Percentiles rank a stretch among this genome's conserved stretches.
phyloP scores from a whole-genome alignment of 1,140 invertebrate species.

The Bombus vancouverensis region DNA sequence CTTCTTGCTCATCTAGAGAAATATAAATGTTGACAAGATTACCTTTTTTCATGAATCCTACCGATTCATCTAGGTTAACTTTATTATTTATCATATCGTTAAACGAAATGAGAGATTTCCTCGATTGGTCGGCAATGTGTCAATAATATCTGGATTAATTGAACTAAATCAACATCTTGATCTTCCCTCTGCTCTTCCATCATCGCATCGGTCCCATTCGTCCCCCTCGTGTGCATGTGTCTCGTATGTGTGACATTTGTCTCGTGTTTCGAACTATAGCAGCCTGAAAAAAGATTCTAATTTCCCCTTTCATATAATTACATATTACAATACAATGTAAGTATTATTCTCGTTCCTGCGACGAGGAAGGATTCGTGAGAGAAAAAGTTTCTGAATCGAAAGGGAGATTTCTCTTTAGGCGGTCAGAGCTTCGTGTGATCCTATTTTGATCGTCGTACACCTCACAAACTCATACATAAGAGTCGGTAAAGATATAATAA shows the following conservation, averaged over 20 bases:
- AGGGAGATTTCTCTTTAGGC: neutral
- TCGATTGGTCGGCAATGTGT: neutral
- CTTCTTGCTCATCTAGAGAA: neutral
- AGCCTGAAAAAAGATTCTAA: constrained; percentile 21
- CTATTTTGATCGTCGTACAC: constrained; percentile 30
- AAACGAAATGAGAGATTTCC: neutral
- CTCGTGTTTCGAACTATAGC: constrained; percentile 13
- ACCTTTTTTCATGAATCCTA: neutral
- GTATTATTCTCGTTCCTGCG: neutral
- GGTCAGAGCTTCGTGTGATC: constrained; percentile 15
- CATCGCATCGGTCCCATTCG: neutral
- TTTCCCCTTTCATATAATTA: neutral
- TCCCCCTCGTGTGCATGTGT: constrained; percentile 14
- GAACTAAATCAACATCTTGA: neutral
- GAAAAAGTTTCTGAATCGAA: neutral
- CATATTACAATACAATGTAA: neutral
- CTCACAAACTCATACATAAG: constrained; percentile 65
- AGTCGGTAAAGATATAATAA: constrained; percentile 54
- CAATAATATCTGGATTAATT: neutral
- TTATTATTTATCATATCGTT: neutral
- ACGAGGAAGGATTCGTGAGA: too few species aligned
- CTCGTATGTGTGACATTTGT: constrained; percentile 16
- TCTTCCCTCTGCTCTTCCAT: neutral
- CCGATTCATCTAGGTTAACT: neutral
- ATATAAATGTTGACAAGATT: neutral